Conservation (phyloP, 2,113 vertebrate genomes). For the Gallinago undulata region DNA sequence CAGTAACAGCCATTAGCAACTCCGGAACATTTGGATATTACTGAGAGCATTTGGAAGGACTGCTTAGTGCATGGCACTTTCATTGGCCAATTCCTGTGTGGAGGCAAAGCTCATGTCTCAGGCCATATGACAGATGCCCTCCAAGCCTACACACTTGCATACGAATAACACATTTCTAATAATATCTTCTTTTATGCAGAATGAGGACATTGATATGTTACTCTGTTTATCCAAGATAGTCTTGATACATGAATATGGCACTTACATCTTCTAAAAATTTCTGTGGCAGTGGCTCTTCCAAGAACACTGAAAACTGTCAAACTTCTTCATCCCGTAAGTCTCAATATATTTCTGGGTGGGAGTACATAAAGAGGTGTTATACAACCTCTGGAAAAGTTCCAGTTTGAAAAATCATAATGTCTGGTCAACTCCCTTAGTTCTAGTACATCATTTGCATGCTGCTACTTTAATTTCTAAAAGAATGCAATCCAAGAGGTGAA, state of each 20-base stretch:
- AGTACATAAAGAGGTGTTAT: conserved; percentile 15
- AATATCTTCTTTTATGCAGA: background rate
- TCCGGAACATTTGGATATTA: background rate
- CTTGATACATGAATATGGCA: background rate
- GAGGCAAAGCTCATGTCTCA: background rate
- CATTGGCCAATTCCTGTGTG: background rate
- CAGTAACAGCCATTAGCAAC: background rate
- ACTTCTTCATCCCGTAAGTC: background rate
- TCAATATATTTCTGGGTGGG: conserved; percentile 14
- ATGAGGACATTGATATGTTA: background rate
- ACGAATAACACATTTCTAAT: background rate
- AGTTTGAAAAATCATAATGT: background rate
- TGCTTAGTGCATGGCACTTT: background rate
- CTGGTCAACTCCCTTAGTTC: background rate
- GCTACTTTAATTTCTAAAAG: background rate
- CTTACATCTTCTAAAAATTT: background rate
- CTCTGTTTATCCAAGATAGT: background rate
- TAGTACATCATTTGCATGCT: background rate
- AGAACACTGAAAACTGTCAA: conserved; percentile 8
- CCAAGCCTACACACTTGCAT: background rate
- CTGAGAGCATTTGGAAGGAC: background rate
- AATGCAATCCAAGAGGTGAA: background rate
- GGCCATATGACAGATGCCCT: background rate
- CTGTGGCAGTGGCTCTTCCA: background rate
- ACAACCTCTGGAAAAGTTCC: conserved; percentile 26